Conservation (phyloP, 2,797 vertebrate species). For the Anguilla obscura region DNA sequence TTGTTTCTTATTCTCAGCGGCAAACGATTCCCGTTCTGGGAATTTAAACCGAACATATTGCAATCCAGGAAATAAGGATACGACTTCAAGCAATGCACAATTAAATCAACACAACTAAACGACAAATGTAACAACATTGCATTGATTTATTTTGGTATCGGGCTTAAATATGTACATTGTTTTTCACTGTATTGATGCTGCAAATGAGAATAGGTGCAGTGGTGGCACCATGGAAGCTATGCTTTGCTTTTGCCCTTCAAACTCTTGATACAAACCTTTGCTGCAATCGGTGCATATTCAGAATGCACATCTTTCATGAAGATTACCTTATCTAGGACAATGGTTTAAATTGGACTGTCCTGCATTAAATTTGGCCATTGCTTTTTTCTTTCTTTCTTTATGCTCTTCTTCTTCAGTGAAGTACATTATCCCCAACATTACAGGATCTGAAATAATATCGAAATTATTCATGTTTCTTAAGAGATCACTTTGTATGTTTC, state of each 20-base stretch:
- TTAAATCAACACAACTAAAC: neutral
- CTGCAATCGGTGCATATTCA: neutral
- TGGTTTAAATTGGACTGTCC: conserved; percentile 9
- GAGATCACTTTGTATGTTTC: conserved; percentile 18
- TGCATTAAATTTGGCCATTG: conserved; percentile 15
- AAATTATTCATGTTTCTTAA: conserved; percentile 26
- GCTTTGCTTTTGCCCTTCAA: neutral
- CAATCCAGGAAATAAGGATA: neutral
- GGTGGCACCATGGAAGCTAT: neutral
- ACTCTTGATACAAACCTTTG: neutral
- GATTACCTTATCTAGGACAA: conserved; percentile 11
- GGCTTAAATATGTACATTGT: neutral
- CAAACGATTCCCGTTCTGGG: neutral
- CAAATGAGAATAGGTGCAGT: neutral
- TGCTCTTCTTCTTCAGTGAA: neutral
- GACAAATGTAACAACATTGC: neutral
- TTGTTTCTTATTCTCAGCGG: neutral
- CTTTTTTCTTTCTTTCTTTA: conserved; percentile 15
- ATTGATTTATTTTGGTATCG: neutral
- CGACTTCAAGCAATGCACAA: neutral
- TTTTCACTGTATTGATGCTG: neutral
- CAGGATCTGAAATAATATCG: conserved; percentile 7
- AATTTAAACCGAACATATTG: neutral
- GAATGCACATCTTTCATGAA: neutral
- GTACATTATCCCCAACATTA: conserved; percentile 30